Evolutionary conservation across 2,888 invertebrate genomes (phyloP), one percentile per base, ranked within the genome.

Genomic region (Drosophila merina): DNA sequence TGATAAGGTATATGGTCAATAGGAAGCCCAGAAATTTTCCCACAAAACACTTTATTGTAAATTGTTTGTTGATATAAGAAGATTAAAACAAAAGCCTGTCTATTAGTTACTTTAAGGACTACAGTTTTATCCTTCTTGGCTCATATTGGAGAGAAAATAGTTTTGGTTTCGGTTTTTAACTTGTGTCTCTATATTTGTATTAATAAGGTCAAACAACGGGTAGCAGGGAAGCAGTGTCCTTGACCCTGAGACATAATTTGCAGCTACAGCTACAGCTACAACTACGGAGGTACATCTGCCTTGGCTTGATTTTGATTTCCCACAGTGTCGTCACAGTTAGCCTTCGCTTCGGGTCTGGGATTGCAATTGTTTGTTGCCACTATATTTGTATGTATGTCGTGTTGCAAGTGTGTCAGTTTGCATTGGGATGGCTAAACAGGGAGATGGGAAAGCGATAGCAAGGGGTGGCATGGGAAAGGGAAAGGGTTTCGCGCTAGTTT

Each of bases 401-500:
- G 30, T 55, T 30, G 10, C 42, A 42, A 36, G 40, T 52, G 7
- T 36, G 38, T 47, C 30, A 30, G 26, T 10, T 14, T 42, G 7
- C 30, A 33, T 31, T 42, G 40, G 40, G 12, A 2, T 20, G 5
- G 44, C 20, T 4, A 5, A 10, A 36, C n/a, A 36, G 36, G 44
- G 25, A 5, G 10, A 44, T 20, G 25, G 44, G 44, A 5, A n/a
- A 44, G 25, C 33, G 9, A 20, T 31, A 52, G 10, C 26, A 40
- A 57, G 33, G 31, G 48, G 47, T 14, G 12, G 42, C 45, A 20
- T 12, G 33, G 28, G 48, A 42, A 20, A 20, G 20, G 44, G 38
- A n/a, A n/a, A 30, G 50, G 50, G 26, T 86, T 86, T 80, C 77
- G 84, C 85, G 85, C 81, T 72, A 77, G 71, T 80, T 82, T 81